Base-by-base conservation (phyloP, 35 echinoderm and acorn worm genomes). In the Anneissia japonica region DNA sequence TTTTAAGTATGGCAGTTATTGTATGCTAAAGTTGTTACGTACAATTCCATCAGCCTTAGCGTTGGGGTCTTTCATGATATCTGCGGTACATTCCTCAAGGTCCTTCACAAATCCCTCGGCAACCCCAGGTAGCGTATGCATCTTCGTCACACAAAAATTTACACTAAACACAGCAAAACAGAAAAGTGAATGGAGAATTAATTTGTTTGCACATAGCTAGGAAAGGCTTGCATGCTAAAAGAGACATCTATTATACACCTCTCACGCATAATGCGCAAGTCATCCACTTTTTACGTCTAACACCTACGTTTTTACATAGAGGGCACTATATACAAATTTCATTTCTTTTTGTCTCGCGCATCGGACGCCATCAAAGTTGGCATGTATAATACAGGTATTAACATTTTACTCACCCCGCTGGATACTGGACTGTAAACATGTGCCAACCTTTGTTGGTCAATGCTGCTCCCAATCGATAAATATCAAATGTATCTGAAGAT, bases 371-470 rank as follows among this genome's bases (percentile, higher is more conserved):
- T n/a, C n/a, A n/a, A n/a, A n/a, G n/a, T n/a, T n/a, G n/a, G 51
- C 13, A 64, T 28, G 12, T 64, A 13, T 64, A 14, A 28, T 28
- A 14, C 51, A 14, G 28, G 12, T 14, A 81, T 11, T 35, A 6
- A 35, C 28, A 36, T 32, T 37, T 81, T 7, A 39, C 92, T 82
- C 75, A 97, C 94, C 94, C 88, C 38, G 94, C 31, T 23, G 94
- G 94, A 31, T 85, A 87, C 73, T 93, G 91, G 21, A 93, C 36
- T 12, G 83, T 84, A 37, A 84, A 90, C 77, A 97, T 37, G 39
- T 97, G 88, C 94, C 94, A 97, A 3, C 94, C 94, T 55, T 38
- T 76, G n/a, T 86, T 75, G 0, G 91, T 93, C 29, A 97, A 39
- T 19, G 73, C 84, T 55, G 79, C 84, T 0, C 77, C 88, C 10